These are phyloP conservation scores for Eristalinus aeneus DNA, from an alignment of 2,888 invertebrate genomes.

Conservation along the genomic window DNA sequence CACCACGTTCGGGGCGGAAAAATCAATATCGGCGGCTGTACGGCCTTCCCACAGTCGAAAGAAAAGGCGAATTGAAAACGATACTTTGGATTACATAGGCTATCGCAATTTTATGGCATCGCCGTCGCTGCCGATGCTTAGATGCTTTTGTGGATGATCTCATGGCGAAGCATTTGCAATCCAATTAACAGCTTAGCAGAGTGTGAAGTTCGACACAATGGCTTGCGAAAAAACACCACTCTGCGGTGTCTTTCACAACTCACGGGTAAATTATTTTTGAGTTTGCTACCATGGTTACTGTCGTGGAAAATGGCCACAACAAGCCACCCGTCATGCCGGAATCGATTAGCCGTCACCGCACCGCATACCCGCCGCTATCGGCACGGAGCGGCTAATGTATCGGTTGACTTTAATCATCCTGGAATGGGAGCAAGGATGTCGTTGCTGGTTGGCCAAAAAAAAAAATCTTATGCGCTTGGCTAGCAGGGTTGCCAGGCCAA, in stretches of 20 bases:
- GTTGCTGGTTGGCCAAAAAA: slow-evolving; percentile 4
- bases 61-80: neutral
- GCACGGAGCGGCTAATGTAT: neutral
- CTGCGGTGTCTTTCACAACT: neutral
- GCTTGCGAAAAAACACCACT: neutral
- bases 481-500: neutral
- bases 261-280: neutral
- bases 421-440: neutral
- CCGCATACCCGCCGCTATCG: neutral
- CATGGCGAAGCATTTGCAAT: neutral
- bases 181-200: neutral
- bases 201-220: neutral
- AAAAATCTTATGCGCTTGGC: slow-evolving; percentile 1
- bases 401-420: slow-evolving; percentile 33
- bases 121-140: neutral
- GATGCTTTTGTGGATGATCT: neutral
- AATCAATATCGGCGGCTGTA: slow-evolving; percentile 3
- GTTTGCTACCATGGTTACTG: neutral
- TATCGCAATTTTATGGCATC: neutral
- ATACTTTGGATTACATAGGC: neutral
- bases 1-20: slow-evolving; percentile 16
- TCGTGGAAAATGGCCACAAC: neutral
- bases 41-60: neutral
- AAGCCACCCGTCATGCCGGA: neutral
- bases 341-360: neutral